Base-by-base conservation (phyloP, 2,113 vertebrate species). In the Tenrec ecaudatus region DNA sequence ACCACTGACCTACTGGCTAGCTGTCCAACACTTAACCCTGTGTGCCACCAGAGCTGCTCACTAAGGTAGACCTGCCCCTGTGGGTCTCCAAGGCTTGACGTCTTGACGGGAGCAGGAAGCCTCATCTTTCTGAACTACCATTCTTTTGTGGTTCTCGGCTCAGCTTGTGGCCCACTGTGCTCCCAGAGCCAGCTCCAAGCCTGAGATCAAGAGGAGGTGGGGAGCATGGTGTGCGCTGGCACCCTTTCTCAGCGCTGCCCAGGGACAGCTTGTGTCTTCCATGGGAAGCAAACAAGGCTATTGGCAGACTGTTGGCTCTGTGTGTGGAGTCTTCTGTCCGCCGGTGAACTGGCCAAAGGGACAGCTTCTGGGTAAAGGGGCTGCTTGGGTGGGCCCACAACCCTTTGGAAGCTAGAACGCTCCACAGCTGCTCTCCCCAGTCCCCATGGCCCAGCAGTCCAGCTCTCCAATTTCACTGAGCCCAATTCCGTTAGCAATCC, bases 401-500 rank as follows among this genome's bases (percentile, higher is more conserved):
- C 57, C 27, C 71, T 36, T 73, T 36, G 19, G 71, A 73, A 36
- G 71, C 15, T 23, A 1, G 33, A 10, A 73, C 20, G 19, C 4
- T 73, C 19, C 22, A 36, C 2, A 3, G 33, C 0, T 0, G 23
- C 69, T 69, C 25, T 62, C n/a, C 6, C 1, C 12, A 0, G 1
- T 40, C 22, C 1, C 15, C 2, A 1, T 0, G 2, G 23, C 1
- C n/a, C 4, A 1, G 8, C 3, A 6, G 22, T 15, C 31, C n/a
- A 47, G 16, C 23, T n/a, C 8, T 73, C 40, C 36, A 68, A 7
- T 33, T 38, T 77, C 77, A 25, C 36, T 1, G 23, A 79, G 19
- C 27, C 2, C 2, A 40, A 38, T 91, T 94, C 95, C 96, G 85
- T 33, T 82, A 85, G 95, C 97, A 92, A 77, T 68, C 82, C 76